A percentile compares a stretch with the other conserved stretches of the same genome.
Conservation (phyloP, 2,888 invertebrate genomes). For the Muschampia plurimacula region DNA sequence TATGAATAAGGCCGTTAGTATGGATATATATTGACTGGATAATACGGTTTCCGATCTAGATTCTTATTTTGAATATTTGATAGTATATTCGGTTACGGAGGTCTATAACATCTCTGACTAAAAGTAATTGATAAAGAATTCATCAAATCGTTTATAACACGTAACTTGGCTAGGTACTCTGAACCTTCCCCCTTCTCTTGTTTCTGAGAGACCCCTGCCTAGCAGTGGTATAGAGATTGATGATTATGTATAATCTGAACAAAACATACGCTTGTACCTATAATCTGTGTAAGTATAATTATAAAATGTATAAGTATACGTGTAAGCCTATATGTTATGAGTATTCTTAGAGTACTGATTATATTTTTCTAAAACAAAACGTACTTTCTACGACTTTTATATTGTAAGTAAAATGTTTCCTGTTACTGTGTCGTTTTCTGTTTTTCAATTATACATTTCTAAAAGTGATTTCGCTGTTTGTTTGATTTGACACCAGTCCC, state of each 20-base stretch:
- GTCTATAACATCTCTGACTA: too few relatives aligned
- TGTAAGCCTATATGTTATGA: conserved; percentile 57
- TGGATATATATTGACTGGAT: too few relatives aligned
- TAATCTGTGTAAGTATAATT: conserved; percentile 38
- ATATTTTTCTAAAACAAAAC: conserved; percentile 78
- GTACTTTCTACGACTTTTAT: conserved; percentile 73
- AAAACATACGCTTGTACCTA: conserved; percentile 23
- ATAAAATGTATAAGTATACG: conserved; percentile 46
- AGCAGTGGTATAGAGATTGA: neutral
- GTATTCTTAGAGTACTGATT: conserved; percentile 69
- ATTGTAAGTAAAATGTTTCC: conserved; percentile 45
- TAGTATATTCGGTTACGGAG: too few relatives aligned
- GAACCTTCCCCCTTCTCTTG: too few relatives aligned
- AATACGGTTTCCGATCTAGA: too few relatives aligned
- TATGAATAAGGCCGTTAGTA: too few relatives aligned
- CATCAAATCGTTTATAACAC: too few relatives aligned
- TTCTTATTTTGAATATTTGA: too few relatives aligned
- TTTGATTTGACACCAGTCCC: neutral
- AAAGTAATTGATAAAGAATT: too few relatives aligned
- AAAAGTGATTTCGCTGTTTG: conserved; percentile 17
- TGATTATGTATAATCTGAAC: neutral
- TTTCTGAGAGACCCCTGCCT: too few relatives aligned
- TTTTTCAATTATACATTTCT: conserved; percentile 36
- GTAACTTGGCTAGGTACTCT: too few relatives aligned
- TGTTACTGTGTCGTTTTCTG: conserved; percentile 45